Evolutionary conservation across 1,140 invertebrate species (phyloP).

Genomic region (Brachionus rotundiformis): DNA sequence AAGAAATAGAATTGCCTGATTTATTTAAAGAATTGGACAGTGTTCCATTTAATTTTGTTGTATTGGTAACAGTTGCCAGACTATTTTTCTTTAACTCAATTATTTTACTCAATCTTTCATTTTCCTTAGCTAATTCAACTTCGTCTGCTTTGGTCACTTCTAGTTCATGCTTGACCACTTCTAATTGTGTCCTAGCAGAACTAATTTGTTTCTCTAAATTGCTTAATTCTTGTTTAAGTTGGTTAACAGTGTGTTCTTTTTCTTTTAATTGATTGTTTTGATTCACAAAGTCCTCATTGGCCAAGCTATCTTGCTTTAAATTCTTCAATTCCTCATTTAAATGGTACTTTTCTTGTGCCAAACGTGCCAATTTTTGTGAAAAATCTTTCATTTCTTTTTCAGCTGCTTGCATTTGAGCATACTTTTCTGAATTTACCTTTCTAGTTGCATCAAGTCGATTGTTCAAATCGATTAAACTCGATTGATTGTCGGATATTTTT

Average conservation of each 20-base stretch:
- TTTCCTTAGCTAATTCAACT: constrained; percentile 17
- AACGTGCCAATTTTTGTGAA: constrained; percentile 15
- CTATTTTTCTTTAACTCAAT: constrained; percentile 29
- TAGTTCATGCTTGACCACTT: constrained; percentile 66
- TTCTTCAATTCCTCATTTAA: constrained; percentile 44
- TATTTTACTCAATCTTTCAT: constrained; percentile 18
- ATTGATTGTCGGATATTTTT: constrained; percentile 86
- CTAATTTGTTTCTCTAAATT: constrained; percentile 39
- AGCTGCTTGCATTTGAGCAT: constrained; percentile 82
- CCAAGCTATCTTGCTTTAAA: constrained; percentile 15
- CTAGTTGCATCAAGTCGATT: constrained; percentile 71
- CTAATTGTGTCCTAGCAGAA: constrained; percentile 73
- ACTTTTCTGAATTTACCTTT: constrained; percentile 65
- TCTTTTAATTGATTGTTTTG: neutral
- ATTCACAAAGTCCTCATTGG: neutral
- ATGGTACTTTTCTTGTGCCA: constrained; percentile 44
- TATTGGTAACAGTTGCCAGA: neutral
- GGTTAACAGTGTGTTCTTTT: neutral
- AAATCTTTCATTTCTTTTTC: constrained; percentile 69
- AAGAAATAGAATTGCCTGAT: neutral
- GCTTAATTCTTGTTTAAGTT: neutral
- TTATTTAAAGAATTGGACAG: neutral
- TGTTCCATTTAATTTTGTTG: neutral
- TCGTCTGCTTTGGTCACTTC: constrained; percentile 56
- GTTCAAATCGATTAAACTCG: constrained; percentile 93